phyloP scores from a whole-genome alignment of 2,113 vertebrate species.

The Pogonocichla stellata region DNA sequence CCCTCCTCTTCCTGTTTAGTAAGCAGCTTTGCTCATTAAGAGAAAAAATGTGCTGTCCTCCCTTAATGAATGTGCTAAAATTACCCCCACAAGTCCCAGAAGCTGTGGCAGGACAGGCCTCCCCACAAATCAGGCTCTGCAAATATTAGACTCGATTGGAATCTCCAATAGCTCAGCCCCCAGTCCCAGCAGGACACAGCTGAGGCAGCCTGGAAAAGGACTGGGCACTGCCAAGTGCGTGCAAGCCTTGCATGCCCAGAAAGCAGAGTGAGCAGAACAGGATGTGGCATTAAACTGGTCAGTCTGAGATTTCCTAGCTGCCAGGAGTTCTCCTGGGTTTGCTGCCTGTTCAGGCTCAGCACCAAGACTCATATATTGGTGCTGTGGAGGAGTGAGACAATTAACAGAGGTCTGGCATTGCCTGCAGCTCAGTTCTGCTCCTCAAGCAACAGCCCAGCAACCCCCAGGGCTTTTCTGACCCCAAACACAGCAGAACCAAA shows the following conservation, averaged over 20 bases:
- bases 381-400: not conserved
- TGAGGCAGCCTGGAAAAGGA: not conserved
- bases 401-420: not conserved
- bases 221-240: not conserved
- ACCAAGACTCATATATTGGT: not conserved
- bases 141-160: slow-evolving; percentile 17
- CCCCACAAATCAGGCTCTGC: not conserved
- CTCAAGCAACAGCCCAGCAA: not conserved
- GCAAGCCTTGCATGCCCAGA: fast-evolving
- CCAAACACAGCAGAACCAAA: not conserved
- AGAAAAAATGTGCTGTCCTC: slow-evolving; percentile 1
- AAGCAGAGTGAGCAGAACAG: not conserved
- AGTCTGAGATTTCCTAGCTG: not conserved
- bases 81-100: not conserved
- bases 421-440: not conserved
- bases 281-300: not conserved
- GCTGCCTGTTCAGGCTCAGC: not conserved
- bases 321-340: not conserved
- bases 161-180: slow-evolving; percentile 1
- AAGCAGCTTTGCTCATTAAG: slow-evolving; percentile 55
- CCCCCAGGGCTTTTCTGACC: not conserved
- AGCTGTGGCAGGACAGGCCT: not conserved
- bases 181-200: not conserved
- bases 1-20: not conserved
- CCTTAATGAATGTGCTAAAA: slow-evolving; percentile 33